These are phyloP conservation scores for Rhorus exstirpatorius DNA, from an alignment of 2,888 invertebrate genomes.

Conservation along the genomic window DNA sequence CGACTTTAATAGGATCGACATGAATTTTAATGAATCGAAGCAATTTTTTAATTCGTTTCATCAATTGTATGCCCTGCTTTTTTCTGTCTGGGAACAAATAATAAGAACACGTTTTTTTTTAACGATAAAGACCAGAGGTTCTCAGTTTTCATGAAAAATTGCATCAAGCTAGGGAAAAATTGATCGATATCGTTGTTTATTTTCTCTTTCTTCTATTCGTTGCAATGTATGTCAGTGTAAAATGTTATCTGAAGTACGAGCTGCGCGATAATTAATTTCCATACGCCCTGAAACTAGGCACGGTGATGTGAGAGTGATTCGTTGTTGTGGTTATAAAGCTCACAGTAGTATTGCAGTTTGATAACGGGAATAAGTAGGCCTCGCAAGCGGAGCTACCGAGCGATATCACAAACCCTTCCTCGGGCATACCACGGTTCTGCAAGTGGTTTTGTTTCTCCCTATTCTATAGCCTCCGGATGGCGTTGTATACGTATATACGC, in stretches of 20 bases:
- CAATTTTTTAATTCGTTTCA: too few species aligned
- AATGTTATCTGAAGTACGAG: neutral
- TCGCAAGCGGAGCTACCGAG: constrained; percentile 46
- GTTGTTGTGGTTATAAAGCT: constrained; percentile 58
- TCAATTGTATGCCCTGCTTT: too few species aligned
- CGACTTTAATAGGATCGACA: too few species aligned
- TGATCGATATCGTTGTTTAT: too few species aligned
- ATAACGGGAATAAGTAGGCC: constrained; percentile 67
- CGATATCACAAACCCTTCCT: constrained; percentile 64
- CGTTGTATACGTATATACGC: constrained; percentile 29
- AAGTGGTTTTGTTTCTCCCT: constrained; percentile 43
- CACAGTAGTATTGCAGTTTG: constrained; percentile 49
- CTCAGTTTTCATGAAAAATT: too few species aligned
- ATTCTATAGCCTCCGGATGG: constrained; percentile 43
- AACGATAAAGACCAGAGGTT: too few species aligned
- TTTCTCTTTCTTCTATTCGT: neutral
- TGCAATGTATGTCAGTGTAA: neutral
- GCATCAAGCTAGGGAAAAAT: too few species aligned
- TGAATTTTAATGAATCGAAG: too few species aligned
- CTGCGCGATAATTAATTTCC: constrained; percentile 7
- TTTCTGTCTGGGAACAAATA: too few species aligned
- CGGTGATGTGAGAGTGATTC: constrained; percentile 8
- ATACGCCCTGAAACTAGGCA: neutral
- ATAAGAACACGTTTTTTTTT: too few species aligned
- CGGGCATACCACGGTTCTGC: constrained; percentile 44